phyloP scores from a whole-genome alignment of 2,888 invertebrate genomes.

The Drosophila monieri region DNA sequence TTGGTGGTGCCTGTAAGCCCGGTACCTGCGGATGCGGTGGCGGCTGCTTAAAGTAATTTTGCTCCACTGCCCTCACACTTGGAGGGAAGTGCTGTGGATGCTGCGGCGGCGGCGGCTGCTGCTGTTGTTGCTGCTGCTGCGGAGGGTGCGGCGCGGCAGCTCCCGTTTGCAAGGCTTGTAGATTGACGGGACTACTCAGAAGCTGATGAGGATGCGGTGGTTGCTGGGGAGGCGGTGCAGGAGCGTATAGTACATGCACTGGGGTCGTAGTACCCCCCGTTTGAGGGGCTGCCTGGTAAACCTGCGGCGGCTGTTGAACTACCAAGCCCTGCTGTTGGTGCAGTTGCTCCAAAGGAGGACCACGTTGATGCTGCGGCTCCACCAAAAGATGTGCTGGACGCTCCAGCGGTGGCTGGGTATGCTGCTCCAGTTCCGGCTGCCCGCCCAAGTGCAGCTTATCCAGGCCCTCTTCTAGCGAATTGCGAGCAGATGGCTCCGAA shows the following conservation, averaged over 20 bases:
- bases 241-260: slow-evolving; percentile 72
- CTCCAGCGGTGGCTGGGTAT: slow-evolving; percentile 49
- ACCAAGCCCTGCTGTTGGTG: slow-evolving; percentile 59
- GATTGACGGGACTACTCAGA: slow-evolving; percentile 71
- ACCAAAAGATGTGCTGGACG: slow-evolving; percentile 43
- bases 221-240: slow-evolving; percentile 52
- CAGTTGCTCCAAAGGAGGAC: slow-evolving; percentile 38
- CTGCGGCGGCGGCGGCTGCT: slow-evolving; percentile 43
- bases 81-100: slow-evolving; percentile 83
- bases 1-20: slow-evolving; percentile 84
- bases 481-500: slow-evolving; percentile 63
- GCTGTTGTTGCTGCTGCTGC: slow-evolving; percentile 59
- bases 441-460: slow-evolving; percentile 62
- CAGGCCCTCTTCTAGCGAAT: slow-evolving; percentile 70
- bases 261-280: slow-evolving; percentile 69
- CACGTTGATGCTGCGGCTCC: slow-evolving; percentile 56
- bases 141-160: slow-evolving; percentile 48
- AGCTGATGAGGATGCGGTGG: slow-evolving; percentile 68
- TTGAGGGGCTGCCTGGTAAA: slow-evolving; percentile 43
- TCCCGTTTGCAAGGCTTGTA: slow-evolving; percentile 66
- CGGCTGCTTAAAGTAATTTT: slow-evolving; percentile 86
- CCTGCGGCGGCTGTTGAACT: slow-evolving; percentile 51
- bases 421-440: slow-evolving; percentile 48
- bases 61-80: slow-evolving; percentile 87
- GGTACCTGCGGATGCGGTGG: slow-evolving; percentile 53